Evolutionary conservation across 2,113 vertebrate species (phyloP).

Genomic region (Menidia beryllina): DNA sequence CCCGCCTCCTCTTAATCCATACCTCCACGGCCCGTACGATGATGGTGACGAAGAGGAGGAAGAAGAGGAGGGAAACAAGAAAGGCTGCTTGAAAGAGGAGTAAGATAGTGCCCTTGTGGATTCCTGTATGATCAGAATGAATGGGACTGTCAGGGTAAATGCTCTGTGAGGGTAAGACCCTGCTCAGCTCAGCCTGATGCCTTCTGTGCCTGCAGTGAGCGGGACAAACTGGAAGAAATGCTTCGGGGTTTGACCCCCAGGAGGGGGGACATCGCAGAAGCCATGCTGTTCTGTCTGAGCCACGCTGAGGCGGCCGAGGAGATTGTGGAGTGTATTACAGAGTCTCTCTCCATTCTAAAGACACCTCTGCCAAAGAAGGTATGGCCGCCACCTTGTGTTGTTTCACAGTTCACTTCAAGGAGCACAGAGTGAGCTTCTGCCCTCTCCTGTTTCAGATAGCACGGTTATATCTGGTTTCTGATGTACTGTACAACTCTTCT

Average conservation of each 20-base stretch:
- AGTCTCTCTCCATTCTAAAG: constrained; percentile 97
- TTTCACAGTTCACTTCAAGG: neutral
- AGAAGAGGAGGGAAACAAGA: constrained; percentile 92
- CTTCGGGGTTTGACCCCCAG: constrained; percentile 92
- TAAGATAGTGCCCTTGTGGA: constrained; percentile 71
- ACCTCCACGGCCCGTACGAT: constrained; percentile 94
- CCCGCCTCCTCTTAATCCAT: constrained; percentile 95
- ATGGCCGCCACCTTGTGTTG: neutral
- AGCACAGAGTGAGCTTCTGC: neutral
- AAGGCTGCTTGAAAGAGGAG: constrained; percentile 97
- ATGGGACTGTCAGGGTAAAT: neutral
- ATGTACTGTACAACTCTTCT: constrained; percentile 98
- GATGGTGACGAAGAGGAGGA: constrained; percentile 92
- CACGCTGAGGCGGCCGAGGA: constrained; percentile 98
- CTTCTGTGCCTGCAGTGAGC: constrained; percentile 85
- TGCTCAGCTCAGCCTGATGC: neutral
- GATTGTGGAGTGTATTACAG: constrained; percentile 96
- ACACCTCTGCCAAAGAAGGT: constrained; percentile 99
- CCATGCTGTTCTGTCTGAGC: constrained; percentile 96
- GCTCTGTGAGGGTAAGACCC: neutral
- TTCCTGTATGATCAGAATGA: neutral
- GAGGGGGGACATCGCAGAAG: constrained; percentile 94
- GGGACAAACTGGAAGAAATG: constrained; percentile 97
- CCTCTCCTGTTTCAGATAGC: constrained; percentile 87
- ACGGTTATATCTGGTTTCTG: constrained; percentile 96